phyloP scores from a whole-genome alignment of 2,888 invertebrate species.

The Cylloceria caligata region DNA sequence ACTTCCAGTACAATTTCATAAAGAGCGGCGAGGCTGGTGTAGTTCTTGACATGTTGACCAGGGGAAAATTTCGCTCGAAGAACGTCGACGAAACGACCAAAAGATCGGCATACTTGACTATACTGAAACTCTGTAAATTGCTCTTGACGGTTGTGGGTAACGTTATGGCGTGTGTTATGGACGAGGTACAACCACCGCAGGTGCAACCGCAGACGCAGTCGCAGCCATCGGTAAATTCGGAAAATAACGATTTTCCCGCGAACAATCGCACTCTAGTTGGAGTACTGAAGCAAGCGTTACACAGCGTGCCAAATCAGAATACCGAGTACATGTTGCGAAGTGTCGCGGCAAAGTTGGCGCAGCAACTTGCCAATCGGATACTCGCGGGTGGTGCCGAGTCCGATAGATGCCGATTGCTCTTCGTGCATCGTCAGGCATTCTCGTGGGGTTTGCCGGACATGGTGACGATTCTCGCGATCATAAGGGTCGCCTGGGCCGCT shows the following conservation, averaged over 20 bases:
- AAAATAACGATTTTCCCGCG: conserved; percentile 82
- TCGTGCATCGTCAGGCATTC: conserved; percentile 86
- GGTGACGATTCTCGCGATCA: conserved; percentile 90
- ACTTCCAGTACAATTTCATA: conserved; percentile 90
- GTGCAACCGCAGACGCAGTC: neutral
- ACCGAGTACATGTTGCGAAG: conserved; percentile 94
- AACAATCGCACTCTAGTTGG: conserved; percentile 84
- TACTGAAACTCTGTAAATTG: conserved; percentile 95
- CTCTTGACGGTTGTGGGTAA: conserved; percentile 95
- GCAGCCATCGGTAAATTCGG: conserved; percentile 77
- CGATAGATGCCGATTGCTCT: conserved; percentile 85
- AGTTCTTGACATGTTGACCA: conserved; percentile 92
- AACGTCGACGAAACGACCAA: conserved; percentile 92
- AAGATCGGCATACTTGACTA: conserved; percentile 94
- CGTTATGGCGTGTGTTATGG: conserved; percentile 88
- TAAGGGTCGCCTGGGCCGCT: conserved; percentile 92
- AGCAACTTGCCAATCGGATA: conserved; percentile 91
- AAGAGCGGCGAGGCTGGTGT: conserved; percentile 89
- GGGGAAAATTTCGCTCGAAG: conserved; percentile 91
- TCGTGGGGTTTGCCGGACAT: conserved; percentile 91
- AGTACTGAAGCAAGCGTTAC: conserved; percentile 92
- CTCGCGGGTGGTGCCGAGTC: conserved; percentile 85
- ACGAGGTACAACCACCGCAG: conserved; percentile 85
- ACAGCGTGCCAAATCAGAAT: conserved; percentile 92
- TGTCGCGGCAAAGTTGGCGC: conserved; percentile 93